phyloP scores from a whole-genome alignment of 2,113 vertebrate genomes.

The Labrus mixtus region DNA sequence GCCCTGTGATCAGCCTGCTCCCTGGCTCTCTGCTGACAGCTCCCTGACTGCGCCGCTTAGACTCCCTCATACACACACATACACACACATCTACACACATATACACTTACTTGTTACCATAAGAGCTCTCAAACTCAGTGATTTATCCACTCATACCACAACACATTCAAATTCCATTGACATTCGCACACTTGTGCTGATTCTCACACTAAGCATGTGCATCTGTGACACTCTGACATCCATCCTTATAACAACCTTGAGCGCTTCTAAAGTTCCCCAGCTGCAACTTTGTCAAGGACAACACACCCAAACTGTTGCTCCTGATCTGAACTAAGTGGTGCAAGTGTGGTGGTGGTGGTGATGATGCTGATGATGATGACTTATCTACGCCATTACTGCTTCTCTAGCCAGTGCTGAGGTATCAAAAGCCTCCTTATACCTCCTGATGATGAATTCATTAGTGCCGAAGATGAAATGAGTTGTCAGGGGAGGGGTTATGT shows the following conservation, averaged over 20 bases:
- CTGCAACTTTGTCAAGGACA: conserved; percentile 54
- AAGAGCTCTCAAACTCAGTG: conserved; percentile 43
- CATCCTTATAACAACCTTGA: conserved; percentile 56
- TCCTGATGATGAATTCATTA: conserved; percentile 78
- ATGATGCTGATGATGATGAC: conserved; percentile 65
- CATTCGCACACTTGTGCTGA: conserved; percentile 53
- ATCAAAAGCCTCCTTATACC: conserved; percentile 63
- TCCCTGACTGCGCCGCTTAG: conserved; percentile 79
- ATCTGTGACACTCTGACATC: conserved; percentile 49
- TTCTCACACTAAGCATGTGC: conserved; percentile 47
- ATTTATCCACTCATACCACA: conserved; percentile 63
- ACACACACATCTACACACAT: conserved; percentile 23
- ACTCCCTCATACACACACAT: conserved; percentile 55
- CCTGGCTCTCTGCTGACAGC: conserved; percentile 79
- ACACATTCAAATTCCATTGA: conserved; percentile 75
- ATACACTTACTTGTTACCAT: conserved; percentile 46
- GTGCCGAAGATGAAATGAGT: conserved; percentile 77
- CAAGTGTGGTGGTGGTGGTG: conserved; percentile 36
- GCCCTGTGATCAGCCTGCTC: conserved; percentile 80
- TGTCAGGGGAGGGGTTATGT: conserved; percentile 73
- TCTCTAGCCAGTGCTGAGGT: conserved; percentile 57
- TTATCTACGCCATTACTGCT: conserved; percentile 70
- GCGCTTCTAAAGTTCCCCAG: conserved; percentile 36
- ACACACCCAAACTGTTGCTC: conserved; percentile 59
- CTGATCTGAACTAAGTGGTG: conserved; percentile 33